These are phyloP conservation scores for Hippopotamyrus pictus DNA, from an alignment of 2,797 vertebrate genomes.

Conservation along the genomic window DNA sequence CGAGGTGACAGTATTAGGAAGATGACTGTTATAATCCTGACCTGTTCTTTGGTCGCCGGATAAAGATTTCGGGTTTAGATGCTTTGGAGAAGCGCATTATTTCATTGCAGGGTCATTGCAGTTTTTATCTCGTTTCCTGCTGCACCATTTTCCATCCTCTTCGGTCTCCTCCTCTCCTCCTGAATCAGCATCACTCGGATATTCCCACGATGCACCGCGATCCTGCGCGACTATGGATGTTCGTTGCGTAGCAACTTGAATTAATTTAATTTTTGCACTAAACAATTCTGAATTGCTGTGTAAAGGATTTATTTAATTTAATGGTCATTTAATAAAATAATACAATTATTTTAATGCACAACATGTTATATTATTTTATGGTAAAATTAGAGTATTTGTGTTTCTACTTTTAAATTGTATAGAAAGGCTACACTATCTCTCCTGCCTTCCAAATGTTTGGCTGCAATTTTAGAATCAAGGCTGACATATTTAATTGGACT, in stretches of 20 bases:
- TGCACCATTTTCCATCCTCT: conserved; percentile 48
- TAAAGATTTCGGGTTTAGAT: conserved; percentile 29
- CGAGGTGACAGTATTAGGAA: conserved; percentile 8
- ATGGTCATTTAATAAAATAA: neutral
- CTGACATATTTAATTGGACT: neutral
- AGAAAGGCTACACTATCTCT: neutral
- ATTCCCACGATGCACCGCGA: conserved; percentile 48
- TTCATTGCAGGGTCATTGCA: conserved; percentile 35
- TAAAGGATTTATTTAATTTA: neutral
- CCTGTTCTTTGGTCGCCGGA: conserved; percentile 42
- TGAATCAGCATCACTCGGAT: conserved; percentile 49
- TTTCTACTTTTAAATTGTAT: neutral
- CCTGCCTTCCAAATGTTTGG: neutral
- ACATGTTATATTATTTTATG: neutral
- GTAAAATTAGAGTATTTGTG: neutral
- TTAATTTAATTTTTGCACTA: conserved; percentile 7
- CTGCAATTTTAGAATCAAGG: neutral
- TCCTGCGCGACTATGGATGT: conserved; percentile 34
- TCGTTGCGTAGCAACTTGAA: conserved; percentile 45
- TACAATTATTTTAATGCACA: neutral
- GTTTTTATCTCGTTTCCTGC: conserved; percentile 33
- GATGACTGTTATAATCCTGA: conserved; percentile 23
- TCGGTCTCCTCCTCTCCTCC: conserved; percentile 38
- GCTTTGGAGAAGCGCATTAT: conserved; percentile 35
- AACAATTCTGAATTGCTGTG: neutral